phyloP scores from a whole-genome alignment of 2,888 invertebrate species.

The Eucriotettix oculatus region DNA sequence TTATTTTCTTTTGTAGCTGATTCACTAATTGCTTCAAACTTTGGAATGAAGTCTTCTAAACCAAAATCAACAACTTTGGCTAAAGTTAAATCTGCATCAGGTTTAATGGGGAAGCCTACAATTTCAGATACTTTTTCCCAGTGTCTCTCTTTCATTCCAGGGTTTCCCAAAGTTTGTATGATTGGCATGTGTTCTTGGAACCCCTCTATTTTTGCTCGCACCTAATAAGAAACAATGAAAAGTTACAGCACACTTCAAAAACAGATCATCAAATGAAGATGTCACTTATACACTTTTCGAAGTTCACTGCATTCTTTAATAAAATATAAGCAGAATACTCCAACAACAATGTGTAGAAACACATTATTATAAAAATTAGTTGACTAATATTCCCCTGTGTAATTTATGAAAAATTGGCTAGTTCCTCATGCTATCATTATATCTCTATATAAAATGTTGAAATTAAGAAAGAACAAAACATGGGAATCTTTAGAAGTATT shows the following conservation, averaged over 20 bases:
- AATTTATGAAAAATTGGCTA: too few relatives aligned
- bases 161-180: conserved; percentile 86
- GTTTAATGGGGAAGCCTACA: conserved; percentile 79
- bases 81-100: conserved; percentile 61
- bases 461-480: too few relatives aligned
- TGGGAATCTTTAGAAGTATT: too few relatives aligned
- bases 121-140: conserved; percentile 93
- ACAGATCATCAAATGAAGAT: not conserved
- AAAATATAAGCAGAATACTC: not conserved
- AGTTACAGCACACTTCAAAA: not conserved
- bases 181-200: conserved; percentile 81
- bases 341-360: too few relatives aligned
- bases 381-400: too few relatives aligned
- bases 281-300: not conserved
- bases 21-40: conserved; percentile 83
- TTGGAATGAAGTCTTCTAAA: conserved; percentile 69
- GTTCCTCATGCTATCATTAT: too few relatives aligned
- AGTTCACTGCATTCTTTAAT: not conserved
- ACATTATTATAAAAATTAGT: too few relatives aligned
- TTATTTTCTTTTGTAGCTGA: conserved; percentile 92
- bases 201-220: conserved; percentile 59
- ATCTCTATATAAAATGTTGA: too few relatives aligned
- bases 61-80: conserved; percentile 81
- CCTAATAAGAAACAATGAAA: conserved; percentile 20
- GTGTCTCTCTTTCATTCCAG: conserved; percentile 79